Evolutionary conservation across 2,888 invertebrate species (phyloP).

Genomic region (Agriotes lineatus): DNA sequence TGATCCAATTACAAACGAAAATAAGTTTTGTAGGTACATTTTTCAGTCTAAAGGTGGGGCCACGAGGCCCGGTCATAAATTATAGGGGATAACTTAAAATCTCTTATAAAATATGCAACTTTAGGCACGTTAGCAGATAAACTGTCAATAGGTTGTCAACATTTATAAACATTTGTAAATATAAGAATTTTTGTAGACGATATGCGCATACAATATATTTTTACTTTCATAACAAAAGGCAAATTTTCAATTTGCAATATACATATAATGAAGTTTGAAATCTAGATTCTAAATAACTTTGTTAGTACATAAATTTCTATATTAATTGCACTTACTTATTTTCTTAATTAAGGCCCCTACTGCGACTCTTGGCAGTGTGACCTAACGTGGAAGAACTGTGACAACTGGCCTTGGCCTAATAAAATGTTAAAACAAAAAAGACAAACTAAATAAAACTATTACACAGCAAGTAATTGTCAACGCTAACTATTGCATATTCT

Average conservation of each 20-base stretch:
- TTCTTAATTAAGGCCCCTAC: conserved; percentile 51
- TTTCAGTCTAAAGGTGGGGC: conserved; percentile 25
- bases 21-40: conserved; percentile 25
- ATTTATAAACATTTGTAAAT: conserved; percentile 37
- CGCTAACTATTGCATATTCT: conserved; percentile 42
- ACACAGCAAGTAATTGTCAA: conserved; percentile 43
- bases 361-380: conserved; percentile 41
- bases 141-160: conserved; percentile 39
- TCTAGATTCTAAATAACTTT: conserved; percentile 56
- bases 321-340: conserved; percentile 65
- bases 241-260: conserved; percentile 58
- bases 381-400: conserved; percentile 64
- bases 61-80: not conserved
- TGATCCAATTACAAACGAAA: conserved; percentile 1
- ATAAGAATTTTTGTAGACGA: conserved; percentile 42
- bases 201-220: conserved; percentile 45
- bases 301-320: conserved; percentile 64
- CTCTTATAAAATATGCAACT: conserved; percentile 14
- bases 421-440: conserved; percentile 60
- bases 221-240: conserved; percentile 47
- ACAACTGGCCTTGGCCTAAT: conserved; percentile 66
- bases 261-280: conserved; percentile 40
- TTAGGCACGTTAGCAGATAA: conserved; percentile 3
- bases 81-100: not conserved
- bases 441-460: conserved; percentile 47